Evolutionary conservation across 1,140 invertebrate species (phyloP).

Genomic region (Drosophila kepulauana): DNA sequence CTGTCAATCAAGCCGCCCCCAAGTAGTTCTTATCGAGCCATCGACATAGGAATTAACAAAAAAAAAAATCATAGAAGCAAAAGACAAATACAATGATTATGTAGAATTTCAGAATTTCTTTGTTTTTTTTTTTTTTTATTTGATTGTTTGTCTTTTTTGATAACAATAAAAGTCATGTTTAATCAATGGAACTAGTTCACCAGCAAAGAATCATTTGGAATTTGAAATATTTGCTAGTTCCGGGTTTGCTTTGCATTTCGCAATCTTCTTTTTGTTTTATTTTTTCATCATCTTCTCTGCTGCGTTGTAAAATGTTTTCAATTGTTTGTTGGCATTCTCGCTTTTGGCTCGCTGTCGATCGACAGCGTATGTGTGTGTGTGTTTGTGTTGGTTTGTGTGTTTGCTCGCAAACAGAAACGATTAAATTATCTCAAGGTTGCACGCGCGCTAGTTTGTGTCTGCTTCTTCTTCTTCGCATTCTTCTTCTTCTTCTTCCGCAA

Average conservation of each 20-base stretch:
- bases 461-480: constrained; percentile 22
- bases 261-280: background rate
- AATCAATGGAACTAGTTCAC: too few relatives aligned
- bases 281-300: constrained; percentile 1
- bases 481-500: constrained; percentile 41
- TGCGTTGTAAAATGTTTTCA: constrained; percentile 68
- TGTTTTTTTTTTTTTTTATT: background rate
- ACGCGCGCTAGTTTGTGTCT: constrained; percentile 63
- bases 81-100: too few relatives aligned
- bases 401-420: constrained; percentile 71
- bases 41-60: too few relatives aligned
- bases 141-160: too few relatives aligned
- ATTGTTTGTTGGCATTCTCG: constrained; percentile 66
- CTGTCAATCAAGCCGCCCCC: background rate
- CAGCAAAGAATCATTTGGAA: too few relatives aligned
- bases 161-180: too few relatives aligned
- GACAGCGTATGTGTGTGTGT: constrained; percentile 37
- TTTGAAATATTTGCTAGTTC: too few relatives aligned
- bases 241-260: background rate
- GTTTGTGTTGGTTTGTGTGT: constrained; percentile 42
- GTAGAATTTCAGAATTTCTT: too few relatives aligned
- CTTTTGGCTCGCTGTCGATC: constrained; percentile 59
- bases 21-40: too few relatives aligned
- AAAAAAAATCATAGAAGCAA: too few relatives aligned
- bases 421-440: constrained; percentile 81